Evolutionary conservation across 2,888 invertebrate genomes (phyloP), one percentile per base, ranked within the genome.

Genomic region (Pardosa pseudoannulata): DNA sequence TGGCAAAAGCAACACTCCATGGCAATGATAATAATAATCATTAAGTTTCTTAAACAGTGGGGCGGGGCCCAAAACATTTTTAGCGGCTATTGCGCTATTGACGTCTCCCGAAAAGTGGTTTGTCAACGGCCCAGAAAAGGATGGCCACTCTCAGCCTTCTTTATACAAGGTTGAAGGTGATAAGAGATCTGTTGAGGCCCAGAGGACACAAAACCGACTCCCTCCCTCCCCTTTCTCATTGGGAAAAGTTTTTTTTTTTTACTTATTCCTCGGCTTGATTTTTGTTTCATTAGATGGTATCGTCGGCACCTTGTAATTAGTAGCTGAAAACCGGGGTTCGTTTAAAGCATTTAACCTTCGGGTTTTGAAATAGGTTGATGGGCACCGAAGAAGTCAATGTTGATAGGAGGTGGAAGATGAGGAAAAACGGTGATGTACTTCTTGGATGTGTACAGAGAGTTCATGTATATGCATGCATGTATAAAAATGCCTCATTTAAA

Each of bases 341-440:
- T 64, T 82, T 82, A 76, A 74, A 75, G 82, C 64, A 82, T 82
- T 82, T 82, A 82, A 71, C 82, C 82, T 76, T 75, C 82, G 27
- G 64, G 56, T 72, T 72, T 36, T 11, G 32, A 29, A 36, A 71
- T 70, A 36, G 19, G 19, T 23, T 56, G 50, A 56, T 74, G 74
- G 74, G 67, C 81, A 56, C 5, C 16, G 41, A 16, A 46, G 2
- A 46, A 46, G 19, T 23, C 23, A 46, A 23, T 23, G 19, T 3
- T 23, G 56, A 56, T 56, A 23, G 23, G 56, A 56, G 11, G 56
- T 5, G n/a, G 56, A 16, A 23, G 11, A 56, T 56, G 56, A 56
- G 23, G 16, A 56, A 56, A 23, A 23, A 3, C 1, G 1, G 56
- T 23, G 56, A 56, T 56, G 23, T 23, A 56, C 11, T n/a, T n/a